Evolutionary conservation across 1,140 invertebrate species (phyloP).

Genomic region (Ips typographus): DNA sequence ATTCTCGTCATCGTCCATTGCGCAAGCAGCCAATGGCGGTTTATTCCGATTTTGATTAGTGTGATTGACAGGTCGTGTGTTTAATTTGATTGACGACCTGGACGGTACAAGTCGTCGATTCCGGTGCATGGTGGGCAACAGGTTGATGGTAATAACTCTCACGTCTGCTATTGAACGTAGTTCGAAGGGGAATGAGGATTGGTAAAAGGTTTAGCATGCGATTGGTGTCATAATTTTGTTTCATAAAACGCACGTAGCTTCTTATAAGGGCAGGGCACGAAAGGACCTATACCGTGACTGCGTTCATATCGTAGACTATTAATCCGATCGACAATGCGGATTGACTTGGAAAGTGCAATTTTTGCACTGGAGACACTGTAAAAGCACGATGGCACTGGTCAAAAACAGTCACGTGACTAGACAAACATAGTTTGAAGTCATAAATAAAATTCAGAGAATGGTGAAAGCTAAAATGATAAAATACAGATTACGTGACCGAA

Average conservation of each 20-base stretch:
- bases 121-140: constrained; percentile 15
- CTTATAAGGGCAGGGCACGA: constrained; percentile 13
- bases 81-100: constrained; percentile 11
- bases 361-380: no score
- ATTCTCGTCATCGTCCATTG: constrained; percentile 47
- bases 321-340: no score
- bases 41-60: constrained; percentile 16
- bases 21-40: background rate
- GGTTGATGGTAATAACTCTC: background rate
- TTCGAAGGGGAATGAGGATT: constrained; percentile 8
- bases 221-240: constrained; percentile 23
- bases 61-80: background rate
- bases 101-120: constrained; percentile 5
- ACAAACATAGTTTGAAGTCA: no score
- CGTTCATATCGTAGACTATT: no score
- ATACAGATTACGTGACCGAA: no score
- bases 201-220: background rate
- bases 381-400: no score
- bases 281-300: constrained; percentile 16
- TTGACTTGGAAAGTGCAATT: no score
- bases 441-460: no score
- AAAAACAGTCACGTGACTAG: no score
- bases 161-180: constrained; percentile 10
- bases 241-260: constrained; percentile 18
- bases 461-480: no score